phyloP scores from a whole-genome alignment of 2,888 invertebrate species.

The Harpalus rubripes region DNA sequence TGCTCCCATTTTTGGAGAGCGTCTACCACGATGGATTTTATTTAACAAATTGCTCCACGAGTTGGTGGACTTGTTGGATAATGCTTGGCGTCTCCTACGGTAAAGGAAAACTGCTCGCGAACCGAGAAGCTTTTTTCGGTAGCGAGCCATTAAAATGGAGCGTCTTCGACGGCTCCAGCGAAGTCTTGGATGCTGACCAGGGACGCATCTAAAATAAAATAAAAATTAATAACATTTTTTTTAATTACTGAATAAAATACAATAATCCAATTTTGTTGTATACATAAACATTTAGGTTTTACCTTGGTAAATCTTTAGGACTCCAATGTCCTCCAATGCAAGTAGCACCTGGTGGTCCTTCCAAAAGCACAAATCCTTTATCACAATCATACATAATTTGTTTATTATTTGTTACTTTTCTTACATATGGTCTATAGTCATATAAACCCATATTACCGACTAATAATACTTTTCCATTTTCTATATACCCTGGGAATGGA shows the following conservation, averaged over 20 bases:
- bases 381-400: slow-evolving; percentile 98
- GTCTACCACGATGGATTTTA: slow-evolving; percentile 37
- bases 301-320: slow-evolving; percentile 90
- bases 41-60: slow-evolving; percentile 29
- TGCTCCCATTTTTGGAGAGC: slow-evolving; percentile 65
- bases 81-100: slow-evolving; percentile 46
- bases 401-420: slow-evolving; percentile 93
- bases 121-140: slow-evolving; percentile 53
- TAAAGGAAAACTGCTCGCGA: slow-evolving; percentile 49
- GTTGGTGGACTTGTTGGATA: slow-evolving; percentile 6
- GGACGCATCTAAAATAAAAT: slow-evolving; percentile 83
- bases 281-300: slow-evolving; percentile 66
- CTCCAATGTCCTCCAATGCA: slow-evolving; percentile 97
- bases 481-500: slow-evolving; percentile 93
- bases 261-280: too few relatives aligned
- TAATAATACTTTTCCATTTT: slow-evolving; percentile 93
- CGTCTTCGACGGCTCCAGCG: slow-evolving; percentile 87
- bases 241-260: too few relatives aligned
- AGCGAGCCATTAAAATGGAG: slow-evolving; percentile 77
- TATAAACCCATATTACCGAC: slow-evolving; percentile 98
- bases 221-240: slow-evolving; percentile 63
- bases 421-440: slow-evolving; percentile 95
- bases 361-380: slow-evolving; percentile 91
- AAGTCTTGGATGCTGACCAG: slow-evolving; percentile 92
- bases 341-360: slow-evolving; percentile 95